Base-by-base conservation (phyloP, 2,797 vertebrate genomes). In the Sphaeramia orbicularis region DNA sequence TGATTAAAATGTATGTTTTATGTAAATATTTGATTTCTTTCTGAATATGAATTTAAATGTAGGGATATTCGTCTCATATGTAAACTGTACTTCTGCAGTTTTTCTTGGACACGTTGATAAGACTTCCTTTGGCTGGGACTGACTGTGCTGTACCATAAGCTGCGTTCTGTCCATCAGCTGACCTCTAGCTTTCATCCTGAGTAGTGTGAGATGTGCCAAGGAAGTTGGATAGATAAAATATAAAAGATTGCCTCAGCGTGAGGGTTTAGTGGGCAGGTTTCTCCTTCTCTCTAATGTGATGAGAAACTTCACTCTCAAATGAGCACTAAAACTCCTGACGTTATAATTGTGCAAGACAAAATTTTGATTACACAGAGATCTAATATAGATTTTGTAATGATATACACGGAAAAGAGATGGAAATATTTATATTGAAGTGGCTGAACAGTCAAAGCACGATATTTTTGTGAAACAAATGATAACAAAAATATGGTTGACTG, bases 311-410 rank as follows among this genome's bases (percentile, higher is more conserved):
- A 24, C 18, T 44, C 15, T 27, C 21, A 6, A 14, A 55, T 10
- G 10, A 55, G 37, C 52, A 21, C 12, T 40, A 42, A 15, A 57
- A 57, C 24, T 44, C 15, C 27, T 35, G 12, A 41, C 12, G n/a
- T 41, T 41, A 41, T 13, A 41, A 14, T n/a, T 14, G 12, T 5
- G 32, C 8, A 16, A 44, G 55, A 41, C 55, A 58, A 58, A 42
- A 18, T 41, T 57, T 57, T n/a, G 38, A 56, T 56, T 56, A 56
- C 38, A 6, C 41, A 56, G 30, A 24, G 21, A 41, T 43, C 42
- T 7, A 32, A 57, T 30, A 16, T 32, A 14, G 7, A 19, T 10
- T 19, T 45, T 50, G 47, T 10, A 14, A 10, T 43, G 27, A 51
- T 14, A 6, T 40, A 42, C 11, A 49, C 6, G 12, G 15, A 70